phyloP scores from a whole-genome alignment of 2,888 invertebrate species.

The Formica aserva region DNA sequence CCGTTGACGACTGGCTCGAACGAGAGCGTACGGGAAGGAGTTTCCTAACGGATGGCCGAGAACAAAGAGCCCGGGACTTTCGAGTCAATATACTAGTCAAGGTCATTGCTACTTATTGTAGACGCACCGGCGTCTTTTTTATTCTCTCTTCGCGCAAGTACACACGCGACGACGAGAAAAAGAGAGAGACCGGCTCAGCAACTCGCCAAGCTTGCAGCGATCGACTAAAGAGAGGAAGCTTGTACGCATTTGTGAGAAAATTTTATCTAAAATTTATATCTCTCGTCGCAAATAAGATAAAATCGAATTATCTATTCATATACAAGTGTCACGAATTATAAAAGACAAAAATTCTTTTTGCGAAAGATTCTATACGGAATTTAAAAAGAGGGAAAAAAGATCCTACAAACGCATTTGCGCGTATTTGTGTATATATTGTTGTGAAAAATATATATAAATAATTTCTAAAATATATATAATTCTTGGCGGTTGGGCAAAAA shows the following conservation, averaged over 20 bases:
- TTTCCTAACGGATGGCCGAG: slow-evolving; percentile 71
- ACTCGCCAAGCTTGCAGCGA: background rate
- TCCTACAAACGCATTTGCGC: background rate
- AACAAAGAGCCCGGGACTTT: slow-evolving; percentile 69
- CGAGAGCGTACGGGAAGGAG: slow-evolving; percentile 56
- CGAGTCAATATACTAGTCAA: slow-evolving; percentile 75
- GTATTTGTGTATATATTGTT: too few relatives aligned
- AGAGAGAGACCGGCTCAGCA: background rate
- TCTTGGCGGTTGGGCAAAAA: background rate
- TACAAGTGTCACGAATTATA: background rate
- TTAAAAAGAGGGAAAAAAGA: background rate
- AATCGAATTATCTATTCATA: background rate
- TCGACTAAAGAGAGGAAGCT: background rate
- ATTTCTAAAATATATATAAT: background rate
- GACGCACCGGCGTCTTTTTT: slow-evolving; percentile 61
- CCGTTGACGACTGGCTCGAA: background rate
- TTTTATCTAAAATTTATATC: background rate
- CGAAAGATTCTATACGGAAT: background rate
- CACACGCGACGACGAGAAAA: background rate
- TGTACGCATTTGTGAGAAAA: background rate
- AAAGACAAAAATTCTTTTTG: background rate
- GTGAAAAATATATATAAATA: too few relatives aligned
- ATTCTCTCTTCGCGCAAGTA: slow-evolving; percentile 28
- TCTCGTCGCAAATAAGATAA: background rate
- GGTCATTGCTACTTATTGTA: slow-evolving; percentile 73